Evolutionary conservation across 2,797 vertebrate genomes (phyloP).

Genomic region (Bucorvus abyssinicus): DNA sequence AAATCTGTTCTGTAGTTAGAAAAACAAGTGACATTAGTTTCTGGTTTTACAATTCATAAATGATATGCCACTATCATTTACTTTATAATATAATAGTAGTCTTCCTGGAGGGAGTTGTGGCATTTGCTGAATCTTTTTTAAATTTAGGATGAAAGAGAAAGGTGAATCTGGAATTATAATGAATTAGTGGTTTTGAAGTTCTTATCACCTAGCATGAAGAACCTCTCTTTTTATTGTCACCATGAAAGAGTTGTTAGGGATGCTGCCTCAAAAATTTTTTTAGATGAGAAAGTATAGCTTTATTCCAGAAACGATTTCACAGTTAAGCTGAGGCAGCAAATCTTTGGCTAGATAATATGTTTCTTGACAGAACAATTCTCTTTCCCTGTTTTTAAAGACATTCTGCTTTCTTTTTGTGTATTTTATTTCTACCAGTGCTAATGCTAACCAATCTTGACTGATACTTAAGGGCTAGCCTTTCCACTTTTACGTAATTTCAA

Average conservation of each 20-base stretch:
- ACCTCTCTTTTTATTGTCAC: background rate
- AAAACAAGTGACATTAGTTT: background rate
- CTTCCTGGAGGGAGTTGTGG: background rate
- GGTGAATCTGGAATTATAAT: background rate
- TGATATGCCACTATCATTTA: background rate
- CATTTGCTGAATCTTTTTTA: background rate
- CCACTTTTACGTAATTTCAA: background rate
- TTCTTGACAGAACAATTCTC: background rate
- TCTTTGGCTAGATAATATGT: background rate
- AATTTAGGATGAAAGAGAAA: background rate
- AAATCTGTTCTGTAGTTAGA: background rate
- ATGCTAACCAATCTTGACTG: background rate
- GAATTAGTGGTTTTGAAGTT: background rate
- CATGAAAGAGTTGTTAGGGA: background rate
- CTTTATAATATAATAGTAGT: background rate
- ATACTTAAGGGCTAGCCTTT: background rate
- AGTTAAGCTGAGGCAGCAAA: background rate
- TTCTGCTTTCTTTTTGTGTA: background rate
- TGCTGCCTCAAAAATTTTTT: background rate
- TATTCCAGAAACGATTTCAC: background rate
- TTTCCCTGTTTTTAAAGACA: background rate
- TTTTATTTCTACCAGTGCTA: background rate
- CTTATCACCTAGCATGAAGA: background rate
- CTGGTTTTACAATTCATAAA: background rate
- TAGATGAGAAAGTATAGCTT: background rate